Base-by-base conservation (phyloP, 64 coral and sea anemone genomes). In the Pocillopora verrucosa region DNA sequence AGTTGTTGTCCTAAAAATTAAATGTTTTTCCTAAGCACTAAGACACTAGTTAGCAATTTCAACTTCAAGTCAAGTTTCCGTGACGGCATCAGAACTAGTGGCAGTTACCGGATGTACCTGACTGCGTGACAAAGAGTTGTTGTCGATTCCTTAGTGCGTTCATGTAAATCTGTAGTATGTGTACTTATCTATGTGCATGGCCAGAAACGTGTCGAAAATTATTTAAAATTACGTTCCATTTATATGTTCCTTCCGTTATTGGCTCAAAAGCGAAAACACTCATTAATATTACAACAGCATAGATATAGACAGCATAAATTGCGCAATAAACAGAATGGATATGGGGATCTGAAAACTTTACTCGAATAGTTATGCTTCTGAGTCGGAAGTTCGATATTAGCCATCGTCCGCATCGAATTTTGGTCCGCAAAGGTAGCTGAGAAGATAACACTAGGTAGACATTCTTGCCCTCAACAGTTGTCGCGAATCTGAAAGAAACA, bases 11-110 rank as follows among this genome's bases (percentile, higher is more conserved):
- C 30, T 30, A 30, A 30, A 30, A 30, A 30, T 30, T 30, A 30
- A 30, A 30, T 30, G 0, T 0, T 30, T 30, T 87, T 87, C 45
- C 86, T 75, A 16, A 87, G 56, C 56, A 87, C 86, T 13, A 87
- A 87, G 56, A 56, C 86, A 87, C 76, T 70, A 35, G 86, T 87
- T 87, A 1, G 86, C 86, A 70, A 87, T 75, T 76, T 87, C 75
- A 7, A 87, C 86, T 87, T 87, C 86, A 1, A 76, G 72, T 58
- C 86, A 75, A 58, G 86, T 87, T 76, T 17, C 86, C 60, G 25
- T 75, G 5, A 76, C 41, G 35, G 86, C 60, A 61, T 87, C 86
- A 75, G 72, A 59, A 38, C 22, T n/a, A 75, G 25, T 0, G 2
- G 72, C 60, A 3, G 1, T 76, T 34, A 72, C 86, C n/a, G 70